Base-by-base conservation (phyloP, 1,140 invertebrate species). In the Heliconius hermathena region DNA sequence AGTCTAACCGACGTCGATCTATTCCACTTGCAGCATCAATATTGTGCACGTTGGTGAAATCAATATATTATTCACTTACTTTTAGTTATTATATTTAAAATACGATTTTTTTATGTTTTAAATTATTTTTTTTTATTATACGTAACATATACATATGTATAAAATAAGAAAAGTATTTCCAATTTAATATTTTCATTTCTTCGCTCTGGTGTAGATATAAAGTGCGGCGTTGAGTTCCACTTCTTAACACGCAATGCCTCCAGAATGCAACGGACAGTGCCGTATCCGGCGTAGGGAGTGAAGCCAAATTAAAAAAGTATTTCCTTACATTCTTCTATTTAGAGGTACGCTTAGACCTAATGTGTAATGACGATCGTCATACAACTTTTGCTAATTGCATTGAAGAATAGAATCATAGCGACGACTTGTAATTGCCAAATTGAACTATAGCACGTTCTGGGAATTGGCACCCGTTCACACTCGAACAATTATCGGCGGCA, bases 401-500 rank as follows among this genome's bases (percentile, higher is more conserved):
- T 73, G 78, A 33, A 80, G 84, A 86, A 88, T 84, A 84, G 83
- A 83, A 87, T 84, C 66, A 80, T 75, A 66, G 77, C 77, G 73
- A 73, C 73, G 70, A 71, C 81, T 36, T 75, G 77, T 91, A 89
- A 91, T 91, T 90, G 82, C 84, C 88, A 87, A 91, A 91, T 89
- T 87, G 84, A 87, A 85, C 89, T 82, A 80, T 80, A 81, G 80
- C 81, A 82, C 73, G 83, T 78, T 83, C 81, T 76, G 82, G 82
- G 80, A 84, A 92, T 90, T 87, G 82, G 84, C 85, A 86, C 82
- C 86, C 82, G 87, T 91, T 90, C 91, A 90, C 88, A 89, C 90
- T 90, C 86, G 80, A 85, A 83, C 86, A 94, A 93, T 94, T 92
- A 91, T 89, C 89, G 90, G 73, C 90, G 87, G 84, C 74, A 80